Conservation (phyloP, 2,113 vertebrate species). For the Heterotis niloticus region DNA sequence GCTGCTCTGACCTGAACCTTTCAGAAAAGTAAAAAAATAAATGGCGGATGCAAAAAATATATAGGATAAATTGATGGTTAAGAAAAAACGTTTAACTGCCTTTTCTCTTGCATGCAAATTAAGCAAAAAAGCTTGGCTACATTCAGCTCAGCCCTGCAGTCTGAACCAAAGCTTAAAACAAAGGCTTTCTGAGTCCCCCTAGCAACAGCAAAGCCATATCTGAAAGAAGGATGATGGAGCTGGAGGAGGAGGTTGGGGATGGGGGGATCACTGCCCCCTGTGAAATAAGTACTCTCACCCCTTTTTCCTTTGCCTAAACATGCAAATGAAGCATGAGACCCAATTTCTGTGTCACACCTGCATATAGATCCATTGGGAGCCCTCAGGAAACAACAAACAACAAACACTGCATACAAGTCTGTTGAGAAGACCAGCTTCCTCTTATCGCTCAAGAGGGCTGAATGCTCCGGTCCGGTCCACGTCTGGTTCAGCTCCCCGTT, state of each 20-base stretch:
- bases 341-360: background rate
- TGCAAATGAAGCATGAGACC: background rate
- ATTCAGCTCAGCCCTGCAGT: background rate
- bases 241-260: background rate
- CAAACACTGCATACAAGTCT: background rate
- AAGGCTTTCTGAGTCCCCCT: background rate
- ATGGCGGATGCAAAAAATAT: background rate
- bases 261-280: background rate
- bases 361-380: background rate
- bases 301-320: background rate
- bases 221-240: background rate
- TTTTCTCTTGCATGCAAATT: background rate
- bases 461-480: background rate
- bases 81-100: background rate
- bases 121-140: background rate
- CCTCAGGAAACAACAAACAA: background rate
- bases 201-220: background rate
- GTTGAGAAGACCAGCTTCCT: background rate
- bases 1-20: background rate
- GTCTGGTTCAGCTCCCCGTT: background rate
- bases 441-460: background rate
- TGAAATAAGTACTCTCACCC: background rate
- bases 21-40: background rate
- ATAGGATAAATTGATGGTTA: background rate
- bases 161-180: background rate